Conservation (phyloP, 2,113 vertebrate species). For the Thunnus maccoyii region DNA sequence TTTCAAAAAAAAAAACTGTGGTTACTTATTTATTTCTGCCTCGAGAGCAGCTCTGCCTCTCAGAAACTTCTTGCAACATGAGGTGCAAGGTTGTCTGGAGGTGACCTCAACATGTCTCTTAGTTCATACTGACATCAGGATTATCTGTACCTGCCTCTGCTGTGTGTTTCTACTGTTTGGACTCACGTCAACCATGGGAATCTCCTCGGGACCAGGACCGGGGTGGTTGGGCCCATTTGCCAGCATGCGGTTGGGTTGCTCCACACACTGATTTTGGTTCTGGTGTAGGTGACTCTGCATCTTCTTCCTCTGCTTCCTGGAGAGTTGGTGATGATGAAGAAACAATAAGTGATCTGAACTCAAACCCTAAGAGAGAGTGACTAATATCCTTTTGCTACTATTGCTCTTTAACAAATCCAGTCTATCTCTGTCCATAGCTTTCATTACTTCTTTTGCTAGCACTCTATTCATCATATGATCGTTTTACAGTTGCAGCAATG, state of each 20-base stretch:
- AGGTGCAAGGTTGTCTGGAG: background rate
- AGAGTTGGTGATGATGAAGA: conserved; percentile 26
- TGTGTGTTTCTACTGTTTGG: background rate
- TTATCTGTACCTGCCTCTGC: conserved; percentile 9
- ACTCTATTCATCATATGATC: background rate
- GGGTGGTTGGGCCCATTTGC: conserved; percentile 95
- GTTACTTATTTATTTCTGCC: background rate
- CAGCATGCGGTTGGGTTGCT: conserved; percentile 93
- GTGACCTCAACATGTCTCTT: background rate
- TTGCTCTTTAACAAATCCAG: background rate
- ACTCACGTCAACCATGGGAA: conserved; percentile 97
- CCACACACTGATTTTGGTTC: conserved; percentile 96
- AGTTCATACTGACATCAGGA: conserved; percentile 6
- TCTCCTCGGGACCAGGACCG: conserved; percentile 93
- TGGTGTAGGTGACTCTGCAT: conserved; percentile 95
- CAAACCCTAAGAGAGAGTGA: background rate
- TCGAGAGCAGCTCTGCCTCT: background rate
- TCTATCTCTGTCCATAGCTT: background rate
- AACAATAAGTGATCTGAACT: conserved; percentile 14
- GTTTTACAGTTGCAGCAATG: background rate
- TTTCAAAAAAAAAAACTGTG: background rate
- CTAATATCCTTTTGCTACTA: background rate
- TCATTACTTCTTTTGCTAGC: background rate
- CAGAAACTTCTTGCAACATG: background rate
- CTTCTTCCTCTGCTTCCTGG: conserved; percentile 95